Base-by-base conservation (phyloP, 2,888 invertebrate genomes). In the Orthosia gracilis region DNA sequence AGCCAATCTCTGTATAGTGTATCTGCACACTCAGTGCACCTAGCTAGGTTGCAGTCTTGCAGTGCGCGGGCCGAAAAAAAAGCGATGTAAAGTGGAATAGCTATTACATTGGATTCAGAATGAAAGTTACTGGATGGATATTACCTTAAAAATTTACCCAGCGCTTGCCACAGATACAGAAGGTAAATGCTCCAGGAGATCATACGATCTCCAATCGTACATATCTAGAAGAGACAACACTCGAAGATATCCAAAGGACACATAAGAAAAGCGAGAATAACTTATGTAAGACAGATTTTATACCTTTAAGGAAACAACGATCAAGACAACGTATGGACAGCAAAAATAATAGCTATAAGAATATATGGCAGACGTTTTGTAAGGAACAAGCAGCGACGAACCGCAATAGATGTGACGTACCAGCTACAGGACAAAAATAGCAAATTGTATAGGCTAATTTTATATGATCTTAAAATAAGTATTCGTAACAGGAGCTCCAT, bases 401-500 rank as follows among this genome's bases (percentile, higher is more conserved):
- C 40, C 40, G 40, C 40, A 40, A 9, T 40, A 40, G 2, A n/a
- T 49, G 18, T 7, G 7, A 50, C 12, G 23, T 15, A 62, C 4
- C n/a, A 70, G 2, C 9, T 13, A 54, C 45, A 55, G 31, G 21
- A n/a, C 23, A 45, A 45, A 73, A 45, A 73, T 65, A 65, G 17
- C 15, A 21, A 66, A 58, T 26, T 50, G 12, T 47, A 45, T 69
- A 50, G 23, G n/a, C 1, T 50, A 9, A 47, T 31, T n/a, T n/a
- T 45, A 26, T 17, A 73, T 11, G 18, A 17, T 54, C 21, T 52
- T 31, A 73, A 59, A 75, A 54, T 67, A 75, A 61, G 17, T 15
- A 61, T 18, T 54, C 3, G 13, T 59, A 61, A 54, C 18, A 23
- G 4, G 15, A 26, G 52, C 5, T 52, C 15, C 9, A 54, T 18